Evolutionary conservation across 2,888 invertebrate genomes (phyloP).

Genomic region (Coelopa pilipes): DNA sequence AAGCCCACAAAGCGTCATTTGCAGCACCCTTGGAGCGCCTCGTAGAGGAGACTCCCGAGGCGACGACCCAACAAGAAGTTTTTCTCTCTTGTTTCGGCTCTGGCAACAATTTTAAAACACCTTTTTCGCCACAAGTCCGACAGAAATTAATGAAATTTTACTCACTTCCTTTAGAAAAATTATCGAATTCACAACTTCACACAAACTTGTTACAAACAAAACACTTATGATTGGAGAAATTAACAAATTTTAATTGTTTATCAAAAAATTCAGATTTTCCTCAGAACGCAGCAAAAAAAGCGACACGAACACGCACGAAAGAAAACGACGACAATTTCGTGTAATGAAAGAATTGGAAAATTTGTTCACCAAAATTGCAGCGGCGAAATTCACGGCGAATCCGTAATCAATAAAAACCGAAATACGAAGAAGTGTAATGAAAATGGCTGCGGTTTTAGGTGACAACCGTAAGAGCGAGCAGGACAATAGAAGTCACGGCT

Average conservation of each 20-base stretch:
- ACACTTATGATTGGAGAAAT: conserved; percentile 48
- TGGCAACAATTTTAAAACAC: conserved; percentile 42
- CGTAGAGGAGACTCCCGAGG: neutral
- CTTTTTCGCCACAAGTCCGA: conserved; percentile 33
- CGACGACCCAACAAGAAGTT: neutral
- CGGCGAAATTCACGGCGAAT: conserved; percentile 16
- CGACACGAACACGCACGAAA: conserved; percentile 26
- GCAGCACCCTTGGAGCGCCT: conserved; percentile 7
- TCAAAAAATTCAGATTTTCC: conserved; percentile 47
- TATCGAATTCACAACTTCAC: conserved; percentile 44
- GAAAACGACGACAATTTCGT: conserved; percentile 28
- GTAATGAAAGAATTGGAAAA: conserved; percentile 30
- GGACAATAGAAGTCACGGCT: neutral
- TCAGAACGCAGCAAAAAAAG: conserved; percentile 23
- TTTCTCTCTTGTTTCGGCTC: conserved; percentile 35
- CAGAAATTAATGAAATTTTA: conserved; percentile 46
- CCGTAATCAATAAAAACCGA: conserved; percentile 26
- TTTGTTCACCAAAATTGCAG: neutral
- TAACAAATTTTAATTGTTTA: conserved; percentile 56
- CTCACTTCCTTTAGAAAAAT: conserved; percentile 51
- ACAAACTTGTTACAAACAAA: conserved; percentile 48
- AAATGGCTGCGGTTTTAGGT: neutral
- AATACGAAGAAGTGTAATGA: neutral
- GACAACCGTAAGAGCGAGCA: neutral
- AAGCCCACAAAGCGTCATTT: neutral